Base-by-base conservation (phyloP, 2,797 vertebrate genomes). In the Rhodeus uyekii region DNA sequence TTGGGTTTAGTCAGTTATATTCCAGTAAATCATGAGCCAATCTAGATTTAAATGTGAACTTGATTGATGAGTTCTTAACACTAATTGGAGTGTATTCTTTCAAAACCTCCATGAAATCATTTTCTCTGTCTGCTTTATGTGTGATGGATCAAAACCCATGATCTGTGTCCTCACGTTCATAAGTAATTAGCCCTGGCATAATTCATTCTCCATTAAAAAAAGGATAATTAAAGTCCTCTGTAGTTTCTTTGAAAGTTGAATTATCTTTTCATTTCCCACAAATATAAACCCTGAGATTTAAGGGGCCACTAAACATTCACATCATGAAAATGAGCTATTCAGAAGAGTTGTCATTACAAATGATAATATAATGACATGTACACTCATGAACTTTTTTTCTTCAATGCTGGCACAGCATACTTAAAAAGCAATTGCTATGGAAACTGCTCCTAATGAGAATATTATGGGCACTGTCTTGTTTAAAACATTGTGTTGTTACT, bases 191-290 rank as follows among this genome's bases (percentile, higher is more conserved):
- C 92, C 91, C 87, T 90, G 85, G 90, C 88, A 90, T 93, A 91
- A 94, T 94, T 92, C 92, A 93, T 93, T 92, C 90, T 88, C 92
- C 92, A 94, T 94, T 94, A 94, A 89, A 87, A 76, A n/a, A 88
- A n/a, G 89, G 88, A 89, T 94, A 91, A 95, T 94, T 93, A 93
- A 93, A 93, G 91, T 93, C 92, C 92, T 93, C 91, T 92, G 88
- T 89, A 90, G 91, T 91, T 91, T 93, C 91, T 94, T 93, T 93
- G 91, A 93, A 94, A 92, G 89, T 94, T 93, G 92, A 94, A 93
- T 94, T 90, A 92, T 89, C 82, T 77, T 89, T 90, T 92, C 88
- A 92, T 93, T 91, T 92, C 90, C 91, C 84, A 88, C 90, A 92
- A 92, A 92, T 94, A 92, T 91, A 93, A 90, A 90, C 87, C 46